A percentile compares a stretch with the other conserved stretches of the same genome.
Conservation (phyloP, 2,113 vertebrate species). For the Noctilio leporinus region DNA sequence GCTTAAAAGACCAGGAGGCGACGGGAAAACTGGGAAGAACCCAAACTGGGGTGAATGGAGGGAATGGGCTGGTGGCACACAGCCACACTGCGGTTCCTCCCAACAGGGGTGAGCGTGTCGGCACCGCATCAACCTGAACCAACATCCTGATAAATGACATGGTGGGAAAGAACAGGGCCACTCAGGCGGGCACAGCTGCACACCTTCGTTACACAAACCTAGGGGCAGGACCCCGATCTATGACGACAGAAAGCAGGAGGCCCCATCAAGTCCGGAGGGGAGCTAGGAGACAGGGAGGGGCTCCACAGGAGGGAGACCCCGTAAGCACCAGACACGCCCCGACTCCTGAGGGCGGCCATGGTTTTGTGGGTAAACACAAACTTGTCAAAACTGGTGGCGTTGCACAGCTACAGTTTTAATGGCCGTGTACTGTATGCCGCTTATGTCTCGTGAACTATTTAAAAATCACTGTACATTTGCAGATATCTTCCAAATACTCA, state of each 20-base stretch:
- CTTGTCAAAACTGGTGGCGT: background rate
- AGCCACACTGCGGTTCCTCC: too few species aligned
- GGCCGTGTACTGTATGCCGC: background rate
- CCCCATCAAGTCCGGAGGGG: background rate
- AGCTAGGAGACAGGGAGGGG: too few species aligned
- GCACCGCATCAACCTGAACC: too few species aligned
- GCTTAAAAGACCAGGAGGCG: background rate
- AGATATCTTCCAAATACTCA: background rate
- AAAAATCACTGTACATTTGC: background rate
- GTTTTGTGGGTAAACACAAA: background rate
- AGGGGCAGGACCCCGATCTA: background rate
- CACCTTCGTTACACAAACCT: background rate
- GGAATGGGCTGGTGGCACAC: too few species aligned
- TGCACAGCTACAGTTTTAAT: background rate
- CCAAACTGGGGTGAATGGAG: too few species aligned
- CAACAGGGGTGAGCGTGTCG: too few species aligned
- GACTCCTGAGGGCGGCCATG: background rate
- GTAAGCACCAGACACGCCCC: background rate
- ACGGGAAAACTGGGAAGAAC: background rate
- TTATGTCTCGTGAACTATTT: background rate
- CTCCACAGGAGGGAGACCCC: background rate
- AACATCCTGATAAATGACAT: too few species aligned
- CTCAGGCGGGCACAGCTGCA: background rate
- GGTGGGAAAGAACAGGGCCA: background rate
- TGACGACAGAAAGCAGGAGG: background rate